Conservation (phyloP, 37 sponge, comb jelly and placozoan genomes). For the Chondrilla cf. caribensis region DNA sequence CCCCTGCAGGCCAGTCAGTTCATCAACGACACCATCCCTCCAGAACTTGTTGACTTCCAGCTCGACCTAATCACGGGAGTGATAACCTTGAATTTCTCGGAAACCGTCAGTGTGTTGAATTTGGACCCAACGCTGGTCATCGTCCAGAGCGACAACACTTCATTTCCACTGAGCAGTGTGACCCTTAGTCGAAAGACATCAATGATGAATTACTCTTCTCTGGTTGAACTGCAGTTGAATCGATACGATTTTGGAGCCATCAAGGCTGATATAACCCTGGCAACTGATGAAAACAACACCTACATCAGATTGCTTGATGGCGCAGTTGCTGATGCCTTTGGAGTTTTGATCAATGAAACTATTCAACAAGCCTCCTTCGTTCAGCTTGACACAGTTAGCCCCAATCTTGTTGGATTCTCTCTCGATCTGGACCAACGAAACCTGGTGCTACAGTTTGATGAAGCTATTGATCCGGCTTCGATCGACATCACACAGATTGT, state of each 20-base stretch:
- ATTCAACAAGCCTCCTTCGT: constrained; percentile 23
- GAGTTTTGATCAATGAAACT: constrained; percentile 42
- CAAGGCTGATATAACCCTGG: constrained; percentile 52
- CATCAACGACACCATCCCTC: constrained; percentile 44
- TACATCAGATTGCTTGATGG: constrained; percentile 31
- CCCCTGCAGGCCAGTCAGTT: constrained; percentile 39
- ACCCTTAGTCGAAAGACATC: constrained; percentile 64
- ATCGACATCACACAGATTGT: constrained; percentile 41
- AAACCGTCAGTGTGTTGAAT: constrained; percentile 62
- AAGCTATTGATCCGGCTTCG: constrained; percentile 48
- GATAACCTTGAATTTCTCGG: constrained; percentile 61
- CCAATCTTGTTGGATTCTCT: constrained; percentile 46
- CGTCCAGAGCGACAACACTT: constrained; percentile 40
- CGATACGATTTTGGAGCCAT: constrained; percentile 70
- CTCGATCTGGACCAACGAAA: constrained; percentile 43
- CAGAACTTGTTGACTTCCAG: constrained; percentile 46
- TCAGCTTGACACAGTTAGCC: constrained; percentile 44
- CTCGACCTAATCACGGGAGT: constrained; percentile 64
- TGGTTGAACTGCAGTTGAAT: constrained; percentile 35
- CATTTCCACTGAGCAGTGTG: constrained; percentile 1
- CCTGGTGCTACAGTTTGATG: constrained; percentile 64
- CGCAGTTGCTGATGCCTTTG: constrained; percentile 60
- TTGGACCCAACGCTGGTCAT: constrained; percentile 59
- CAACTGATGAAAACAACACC: constrained; percentile 60
- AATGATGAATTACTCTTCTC: constrained; percentile 36